Evolutionary conservation across 2,797 vertebrate genomes (phyloP).

Genomic region (Coranthus polyacanthus): DNA sequence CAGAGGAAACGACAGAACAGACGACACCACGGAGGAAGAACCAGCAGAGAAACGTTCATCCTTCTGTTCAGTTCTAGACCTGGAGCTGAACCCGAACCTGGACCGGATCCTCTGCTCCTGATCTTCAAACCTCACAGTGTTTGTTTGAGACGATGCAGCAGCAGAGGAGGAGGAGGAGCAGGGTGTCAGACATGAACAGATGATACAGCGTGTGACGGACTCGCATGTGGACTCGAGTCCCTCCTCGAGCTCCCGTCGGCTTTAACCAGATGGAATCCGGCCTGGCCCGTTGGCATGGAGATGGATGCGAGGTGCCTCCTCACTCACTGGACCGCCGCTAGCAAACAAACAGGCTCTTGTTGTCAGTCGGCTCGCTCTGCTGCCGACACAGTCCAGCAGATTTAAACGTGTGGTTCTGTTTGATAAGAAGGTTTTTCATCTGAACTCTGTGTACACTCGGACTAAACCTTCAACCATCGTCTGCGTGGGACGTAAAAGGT

Average conservation of each 20-base stretch:
- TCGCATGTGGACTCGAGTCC: conserved; percentile 13
- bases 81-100: too few species aligned
- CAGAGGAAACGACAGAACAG: conserved; percentile 52
- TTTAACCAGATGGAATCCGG: conserved; percentile 45
- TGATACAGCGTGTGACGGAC: conserved; percentile 36
- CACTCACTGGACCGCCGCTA: conserved; percentile 46
- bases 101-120: neutral
- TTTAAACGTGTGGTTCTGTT: conserved; percentile 7
- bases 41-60: conserved; percentile 20
- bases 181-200: conserved; percentile 36
- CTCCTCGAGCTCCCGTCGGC: conserved; percentile 27
- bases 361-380: conserved; percentile 5
- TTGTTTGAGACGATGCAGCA: conserved; percentile 24
- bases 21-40: conserved; percentile 16
- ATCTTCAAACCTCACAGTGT: conserved; percentile 2
- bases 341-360: conserved; percentile 53
- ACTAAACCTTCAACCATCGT: too few species aligned
- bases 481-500: too few species aligned
- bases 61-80: neutral
- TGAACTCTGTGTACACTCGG: too few species aligned
- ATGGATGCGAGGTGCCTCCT: conserved; percentile 53
- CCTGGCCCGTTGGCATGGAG: conserved; percentile 55
- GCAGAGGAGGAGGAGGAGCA: conserved; percentile 6
- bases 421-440: too few species aligned
- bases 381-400: conserved; percentile 21